Evolutionary conservation across 2,113 vertebrate species (phyloP), one percentile per base, ranked within the genome.

Genomic region (Calonectris borealis): DNA sequence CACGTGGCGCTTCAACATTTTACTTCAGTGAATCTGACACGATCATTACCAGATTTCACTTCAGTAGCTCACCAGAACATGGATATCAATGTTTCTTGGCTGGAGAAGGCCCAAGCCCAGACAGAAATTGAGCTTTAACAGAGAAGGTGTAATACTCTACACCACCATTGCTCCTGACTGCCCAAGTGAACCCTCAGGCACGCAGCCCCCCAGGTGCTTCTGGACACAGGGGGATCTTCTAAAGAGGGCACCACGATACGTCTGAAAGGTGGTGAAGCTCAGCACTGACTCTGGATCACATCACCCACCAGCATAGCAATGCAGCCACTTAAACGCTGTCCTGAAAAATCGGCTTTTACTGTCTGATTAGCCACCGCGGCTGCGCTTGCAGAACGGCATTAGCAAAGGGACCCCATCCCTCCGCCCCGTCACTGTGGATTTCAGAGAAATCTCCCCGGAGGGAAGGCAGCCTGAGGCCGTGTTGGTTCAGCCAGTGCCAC

Each of bases 181-280:
- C 25, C 62, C 49, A 32, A 16, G 62, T 4, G 57, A 85, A 55
- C 4, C 0, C 0, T 2, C 36, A 0, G 9, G 14, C 62, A 68
- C 9, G 2, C 69, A 62, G 7, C 19, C 11, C 8, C 16, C 7
- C 34, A 4, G 36, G 17, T 16, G 31, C 27, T 29, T 29, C 75
- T 69, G 85, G 57, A 68, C 16, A 13, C 1, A 1, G 29, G 32
- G 26, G 24, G 40, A 42, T 36, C 48, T 38, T 42, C 52, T 4
- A 24, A 38, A 21, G 36, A 55, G 38, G 11, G 49, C 61, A 52
- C 44, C 57, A 26, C 0, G 4, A 40, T 2, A 26, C n/a, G 8
- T 8, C 27, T 36, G n/a, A 21, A 11, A 66, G 62, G 17, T 0
- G 21, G 38, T 7, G 52, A 44, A 36, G 29, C 66, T 84, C 73